Evolutionary conservation across 2,888 invertebrate species (phyloP).

Genomic region (Tenthredo mesomela): DNA sequence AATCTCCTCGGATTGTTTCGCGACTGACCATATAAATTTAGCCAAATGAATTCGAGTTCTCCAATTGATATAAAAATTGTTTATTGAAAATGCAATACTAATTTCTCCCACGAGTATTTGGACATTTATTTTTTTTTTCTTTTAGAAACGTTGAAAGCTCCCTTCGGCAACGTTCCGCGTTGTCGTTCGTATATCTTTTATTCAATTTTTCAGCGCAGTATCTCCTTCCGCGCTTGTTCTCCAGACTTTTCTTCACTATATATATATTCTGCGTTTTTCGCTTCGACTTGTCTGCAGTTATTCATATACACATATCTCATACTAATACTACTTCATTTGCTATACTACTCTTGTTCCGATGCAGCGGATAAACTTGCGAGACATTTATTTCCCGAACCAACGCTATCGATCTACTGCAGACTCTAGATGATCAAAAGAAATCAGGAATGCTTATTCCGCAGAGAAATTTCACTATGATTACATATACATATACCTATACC

Average conservation of each 20-base stretch:
- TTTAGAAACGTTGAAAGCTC: conserved; percentile 12
- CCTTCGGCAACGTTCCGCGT: conserved; percentile 27
- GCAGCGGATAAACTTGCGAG: neutral
- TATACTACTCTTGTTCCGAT: neutral
- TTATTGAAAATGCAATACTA: conserved; percentile 17
- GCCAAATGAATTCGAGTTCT: neutral
- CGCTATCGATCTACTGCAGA: no score
- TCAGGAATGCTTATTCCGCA: neutral
- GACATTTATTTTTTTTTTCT: neutral
- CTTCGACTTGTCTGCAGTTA: conserved; percentile 8
- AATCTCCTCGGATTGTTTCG: neutral
- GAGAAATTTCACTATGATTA: neutral
- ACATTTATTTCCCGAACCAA: neutral
- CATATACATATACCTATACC: neutral
- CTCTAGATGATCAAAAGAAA: neutral
- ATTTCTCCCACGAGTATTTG: neutral
- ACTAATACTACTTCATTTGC: neutral
- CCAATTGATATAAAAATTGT: neutral
- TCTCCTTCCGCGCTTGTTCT: neutral
- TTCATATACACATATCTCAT: conserved; percentile 13
- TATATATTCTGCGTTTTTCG: neutral
- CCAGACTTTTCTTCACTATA: neutral
- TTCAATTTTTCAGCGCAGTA: conserved; percentile 29
- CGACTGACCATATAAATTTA: neutral
- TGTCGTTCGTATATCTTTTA: conserved; percentile 35